Evolutionary conservation across 2,888 invertebrate species (phyloP).

Genomic region (Ennomos erosarius): DNA sequence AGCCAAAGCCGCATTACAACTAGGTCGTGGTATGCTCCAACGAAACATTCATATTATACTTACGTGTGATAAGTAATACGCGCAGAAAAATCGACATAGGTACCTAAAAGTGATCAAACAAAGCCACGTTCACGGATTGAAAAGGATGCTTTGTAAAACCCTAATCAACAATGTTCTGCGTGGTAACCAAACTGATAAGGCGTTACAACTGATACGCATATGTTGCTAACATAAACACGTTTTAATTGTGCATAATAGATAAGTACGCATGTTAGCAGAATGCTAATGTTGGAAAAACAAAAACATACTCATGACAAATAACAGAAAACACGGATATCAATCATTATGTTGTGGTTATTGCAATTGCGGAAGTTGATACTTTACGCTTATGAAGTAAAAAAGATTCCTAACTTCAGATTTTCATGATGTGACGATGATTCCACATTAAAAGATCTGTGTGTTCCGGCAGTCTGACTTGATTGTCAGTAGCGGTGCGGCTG

Average conservation of each 20-base stretch:
- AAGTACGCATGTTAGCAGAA: constrained; percentile 12
- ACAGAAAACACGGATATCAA: constrained; percentile 17
- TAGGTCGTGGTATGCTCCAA: constrained; percentile 34
- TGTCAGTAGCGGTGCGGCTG: too few species aligned
- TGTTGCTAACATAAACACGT: constrained; percentile 2
- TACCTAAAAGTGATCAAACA: constrained; percentile 10
- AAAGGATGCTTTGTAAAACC: constrained; percentile 7
- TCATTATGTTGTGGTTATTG: constrained; percentile 20
- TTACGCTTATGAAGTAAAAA: constrained; percentile 21
- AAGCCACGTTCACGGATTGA: constrained; percentile 9
- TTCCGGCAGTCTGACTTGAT: too few species aligned
- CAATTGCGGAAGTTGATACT: constrained; percentile 18
- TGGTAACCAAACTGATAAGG: constrained; percentile 22
- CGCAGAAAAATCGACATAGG: background rate
- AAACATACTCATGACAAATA: constrained; percentile 19
- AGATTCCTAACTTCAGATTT: constrained; percentile 13
- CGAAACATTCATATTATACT: constrained; percentile 21
- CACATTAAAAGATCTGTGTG: too few species aligned
- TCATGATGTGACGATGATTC: constrained; percentile 1
- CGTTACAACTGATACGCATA: constrained; percentile 4
- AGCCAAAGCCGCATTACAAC: constrained; percentile 46
- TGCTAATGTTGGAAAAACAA: constrained; percentile 14
- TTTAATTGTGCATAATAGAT: constrained; percentile 17
- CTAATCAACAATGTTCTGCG: constrained; percentile 9
- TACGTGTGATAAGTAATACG: constrained; percentile 10